These are phyloP conservation scores for Schizothorax lantsangensis DNA, from an alignment of 2,797 vertebrate species.

Conservation along the genomic window DNA sequence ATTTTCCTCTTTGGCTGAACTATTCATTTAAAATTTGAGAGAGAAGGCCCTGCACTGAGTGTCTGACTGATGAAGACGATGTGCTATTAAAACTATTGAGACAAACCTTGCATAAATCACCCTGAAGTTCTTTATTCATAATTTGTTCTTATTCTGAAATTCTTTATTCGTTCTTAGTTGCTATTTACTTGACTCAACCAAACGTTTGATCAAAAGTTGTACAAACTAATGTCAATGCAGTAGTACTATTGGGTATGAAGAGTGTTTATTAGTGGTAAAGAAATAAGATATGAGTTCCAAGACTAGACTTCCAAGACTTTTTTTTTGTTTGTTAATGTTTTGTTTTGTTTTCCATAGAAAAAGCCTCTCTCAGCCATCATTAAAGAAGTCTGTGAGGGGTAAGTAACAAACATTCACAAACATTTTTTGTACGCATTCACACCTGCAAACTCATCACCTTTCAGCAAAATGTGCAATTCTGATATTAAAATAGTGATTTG, in stretches of 20 bases:
- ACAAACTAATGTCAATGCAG: not conserved
- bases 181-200: not conserved
- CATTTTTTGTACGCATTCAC: not conserved
- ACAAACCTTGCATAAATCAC: slow-evolving; percentile 32
- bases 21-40: not conserved
- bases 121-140: slow-evolving; percentile 8
- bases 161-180: slow-evolving; percentile 2
- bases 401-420: slow-evolving; percentile 70
- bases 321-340: not conserved
- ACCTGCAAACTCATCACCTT: not conserved
- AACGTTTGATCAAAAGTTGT: not conserved
- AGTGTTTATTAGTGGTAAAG: not conserved
- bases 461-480: not conserved
- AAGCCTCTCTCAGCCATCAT: slow-evolving; percentile 96
- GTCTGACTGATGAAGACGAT: slow-evolving; percentile 72
- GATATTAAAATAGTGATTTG: not conserved
- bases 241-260: not conserved
- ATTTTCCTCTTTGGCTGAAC: not conserved
- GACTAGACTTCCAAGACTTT: too few species aligned
- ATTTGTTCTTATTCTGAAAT: slow-evolving; percentile 6
- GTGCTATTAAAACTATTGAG: slow-evolving; percentile 62
- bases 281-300: not conserved
- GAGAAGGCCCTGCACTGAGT: slow-evolving; percentile 63
- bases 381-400: slow-evolving; percentile 99
- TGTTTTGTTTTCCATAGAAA: slow-evolving; percentile 83